These are phyloP conservation scores for Varecia variegata DNA, from an alignment of 2,797 vertebrate species.

Conservation along the genomic window DNA sequence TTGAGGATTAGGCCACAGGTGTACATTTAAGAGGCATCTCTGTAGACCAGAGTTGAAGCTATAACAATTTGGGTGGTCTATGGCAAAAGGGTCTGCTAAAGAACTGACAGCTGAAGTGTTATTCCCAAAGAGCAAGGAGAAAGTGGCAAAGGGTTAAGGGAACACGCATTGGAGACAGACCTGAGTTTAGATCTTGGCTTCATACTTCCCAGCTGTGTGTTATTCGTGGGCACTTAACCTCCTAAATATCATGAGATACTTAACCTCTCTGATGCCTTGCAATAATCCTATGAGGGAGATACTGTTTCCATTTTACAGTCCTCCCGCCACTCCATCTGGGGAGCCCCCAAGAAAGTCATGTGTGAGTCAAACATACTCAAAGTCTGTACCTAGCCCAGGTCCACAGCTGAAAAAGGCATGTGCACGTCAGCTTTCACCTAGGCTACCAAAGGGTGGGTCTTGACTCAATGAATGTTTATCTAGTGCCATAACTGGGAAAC, in stretches of 20 bases:
- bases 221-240: background rate
- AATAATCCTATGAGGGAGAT: background rate
- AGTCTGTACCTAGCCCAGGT: background rate
- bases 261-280: background rate
- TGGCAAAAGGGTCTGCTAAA: background rate
- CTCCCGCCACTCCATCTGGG: background rate
- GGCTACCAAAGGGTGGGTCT: background rate
- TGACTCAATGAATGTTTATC: background rate
- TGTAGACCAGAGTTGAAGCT: background rate
- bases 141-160: too few species aligned
- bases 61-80: background rate
- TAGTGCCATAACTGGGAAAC: background rate
- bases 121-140: background rate
- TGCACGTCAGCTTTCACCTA: too few species aligned
- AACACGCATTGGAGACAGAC: rapidly evolving
- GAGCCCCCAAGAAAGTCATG: background rate
- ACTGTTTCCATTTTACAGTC: background rate
- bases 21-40: background rate
- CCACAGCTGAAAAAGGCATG: too few species aligned
- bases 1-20: background rate
- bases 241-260: background rate
- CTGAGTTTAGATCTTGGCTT: background rate
- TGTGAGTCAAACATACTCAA: background rate
- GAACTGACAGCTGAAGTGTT: background rate
- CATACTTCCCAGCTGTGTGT: background rate